A percentile compares a stretch with the other conserved stretches of the same genome.
Conservation (phyloP, 2,888 invertebrate species). For the Muscina levida region DNA sequence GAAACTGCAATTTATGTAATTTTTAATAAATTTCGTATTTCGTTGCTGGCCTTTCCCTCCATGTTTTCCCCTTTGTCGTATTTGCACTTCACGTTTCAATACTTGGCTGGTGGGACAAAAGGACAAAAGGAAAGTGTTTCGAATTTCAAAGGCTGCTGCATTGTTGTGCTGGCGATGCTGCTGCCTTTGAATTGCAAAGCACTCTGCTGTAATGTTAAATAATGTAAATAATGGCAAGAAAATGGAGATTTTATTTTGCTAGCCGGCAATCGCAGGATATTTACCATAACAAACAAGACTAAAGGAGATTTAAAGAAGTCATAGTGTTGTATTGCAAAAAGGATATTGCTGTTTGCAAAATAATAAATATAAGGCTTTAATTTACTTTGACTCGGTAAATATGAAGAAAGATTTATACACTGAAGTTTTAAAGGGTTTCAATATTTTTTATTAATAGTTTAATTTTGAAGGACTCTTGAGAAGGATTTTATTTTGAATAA, state of each 20-base stretch:
- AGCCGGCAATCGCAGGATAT: not conserved
- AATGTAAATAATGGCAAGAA: not conserved
- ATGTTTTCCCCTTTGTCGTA: constrained; percentile 10
- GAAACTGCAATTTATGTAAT: constrained; percentile 65
- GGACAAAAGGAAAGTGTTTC: too few relatives aligned
- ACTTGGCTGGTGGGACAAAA: too few relatives aligned
- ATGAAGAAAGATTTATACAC: too few relatives aligned
- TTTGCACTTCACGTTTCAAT: too few relatives aligned
- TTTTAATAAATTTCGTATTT: constrained; percentile 49
- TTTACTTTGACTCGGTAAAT: too few relatives aligned
- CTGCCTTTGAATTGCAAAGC: not conserved
- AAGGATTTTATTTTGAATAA: too few relatives aligned
- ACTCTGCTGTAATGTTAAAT: constrained; percentile 12
- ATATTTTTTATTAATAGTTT: too few relatives aligned
- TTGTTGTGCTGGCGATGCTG: too few relatives aligned
- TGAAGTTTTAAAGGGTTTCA: too few relatives aligned
- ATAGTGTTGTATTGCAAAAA: too few relatives aligned
- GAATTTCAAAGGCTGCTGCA: too few relatives aligned
- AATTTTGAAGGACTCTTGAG: too few relatives aligned
- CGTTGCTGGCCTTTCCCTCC: not conserved
- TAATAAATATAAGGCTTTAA: not conserved
- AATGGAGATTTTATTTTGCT: not conserved
- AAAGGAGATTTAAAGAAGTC: not conserved
- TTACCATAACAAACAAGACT: not conserved
- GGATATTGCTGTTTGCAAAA: not conserved